Conservation (phyloP, 30 jellyfish, hydroid and myxozoan genomes). For the Sanderia malayensis region DNA sequence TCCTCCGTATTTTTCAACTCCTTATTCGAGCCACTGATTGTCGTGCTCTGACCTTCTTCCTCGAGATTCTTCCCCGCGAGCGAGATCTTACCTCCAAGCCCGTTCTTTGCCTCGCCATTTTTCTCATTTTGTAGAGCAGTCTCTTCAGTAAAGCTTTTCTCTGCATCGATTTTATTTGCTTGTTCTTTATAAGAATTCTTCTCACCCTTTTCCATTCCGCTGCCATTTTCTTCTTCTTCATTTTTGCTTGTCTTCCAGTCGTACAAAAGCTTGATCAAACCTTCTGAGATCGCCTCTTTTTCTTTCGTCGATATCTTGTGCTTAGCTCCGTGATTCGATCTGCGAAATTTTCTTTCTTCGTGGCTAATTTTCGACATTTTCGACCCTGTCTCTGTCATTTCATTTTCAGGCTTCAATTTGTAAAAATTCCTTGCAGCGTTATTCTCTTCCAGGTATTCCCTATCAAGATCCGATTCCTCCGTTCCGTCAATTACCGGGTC, state of each 20-base stretch:
- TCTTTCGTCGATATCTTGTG: slow-evolving; percentile 46
- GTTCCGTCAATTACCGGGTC: slow-evolving; percentile 66
- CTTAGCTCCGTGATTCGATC: slow-evolving; percentile 23
- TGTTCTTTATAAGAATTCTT: neutral
- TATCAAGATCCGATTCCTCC: slow-evolving; percentile 23
- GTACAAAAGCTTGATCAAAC: slow-evolving; percentile 69
- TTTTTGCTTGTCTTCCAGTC: slow-evolving; percentile 76
- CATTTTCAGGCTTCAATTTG: slow-evolving; percentile 24
- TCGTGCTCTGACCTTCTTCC: neutral
- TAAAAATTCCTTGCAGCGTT: slow-evolving; percentile 14
- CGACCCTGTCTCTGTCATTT: neutral
- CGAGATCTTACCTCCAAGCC: neutral
- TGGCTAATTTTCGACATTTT: neutral
- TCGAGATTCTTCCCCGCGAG: neutral
- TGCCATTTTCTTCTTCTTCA: slow-evolving; percentile 50
- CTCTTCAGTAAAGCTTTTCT: neutral
- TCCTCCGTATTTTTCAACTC: neutral
- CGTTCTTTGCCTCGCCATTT: neutral
- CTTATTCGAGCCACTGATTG: neutral
- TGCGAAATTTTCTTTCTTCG: neutral
- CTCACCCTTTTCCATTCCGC: slow-evolving; percentile 16
- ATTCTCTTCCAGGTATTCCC: slow-evolving; percentile 16
- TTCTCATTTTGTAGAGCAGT: too few relatives aligned
- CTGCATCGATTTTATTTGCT: neutral
- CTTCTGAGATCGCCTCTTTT: slow-evolving; percentile 72